Evolutionary conservation across 2,888 invertebrate genomes (phyloP).

Genomic region (Drosophila basisetae): DNA sequence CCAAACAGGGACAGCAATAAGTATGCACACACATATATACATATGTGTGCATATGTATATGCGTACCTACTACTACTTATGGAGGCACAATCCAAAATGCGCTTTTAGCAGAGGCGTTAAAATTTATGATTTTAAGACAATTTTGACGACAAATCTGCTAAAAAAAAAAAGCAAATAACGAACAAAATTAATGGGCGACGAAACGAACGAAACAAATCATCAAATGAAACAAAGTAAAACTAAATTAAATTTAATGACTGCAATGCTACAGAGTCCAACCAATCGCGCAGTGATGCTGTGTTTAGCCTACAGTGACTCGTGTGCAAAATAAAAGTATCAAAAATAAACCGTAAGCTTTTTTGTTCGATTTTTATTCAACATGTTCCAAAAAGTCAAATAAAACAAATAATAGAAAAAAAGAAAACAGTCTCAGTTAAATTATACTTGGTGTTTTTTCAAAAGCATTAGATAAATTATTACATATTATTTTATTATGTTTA

Average conservation of each 20-base stretch:
- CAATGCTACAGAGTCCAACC: neutral
- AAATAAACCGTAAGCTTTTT: neutral
- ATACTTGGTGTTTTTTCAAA: neutral
- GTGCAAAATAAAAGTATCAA: neutral
- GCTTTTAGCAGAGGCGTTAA: slow-evolving; percentile 54
- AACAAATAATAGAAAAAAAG: neutral
- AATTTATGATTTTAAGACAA: slow-evolving; percentile 48
- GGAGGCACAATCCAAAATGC: slow-evolving; percentile 6
- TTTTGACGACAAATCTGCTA: slow-evolving; percentile 5
- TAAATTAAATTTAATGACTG: slow-evolving; percentile 28
- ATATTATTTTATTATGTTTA: neutral
- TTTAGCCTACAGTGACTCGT: neutral
- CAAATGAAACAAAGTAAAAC: slow-evolving; percentile 12
- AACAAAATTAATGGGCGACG: slow-evolving; percentile 1
- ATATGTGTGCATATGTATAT: too few species aligned
- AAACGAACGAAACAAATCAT: neutral
- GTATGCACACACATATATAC: slow-evolving; percentile 3
- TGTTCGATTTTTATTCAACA: neutral
- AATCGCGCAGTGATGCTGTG: slow-evolving; percentile 21
- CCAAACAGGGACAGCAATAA: slow-evolving; percentile 55
- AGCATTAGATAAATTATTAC: neutral
- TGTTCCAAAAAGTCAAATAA: neutral
- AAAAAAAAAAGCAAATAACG: neutral
- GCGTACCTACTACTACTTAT: slow-evolving; percentile 9
- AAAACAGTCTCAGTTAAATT: neutral